Evolutionary conservation across 1,140 invertebrate genomes (phyloP), one percentile per base, ranked within the genome.

Genomic region (Cydia pomonella): DNA sequence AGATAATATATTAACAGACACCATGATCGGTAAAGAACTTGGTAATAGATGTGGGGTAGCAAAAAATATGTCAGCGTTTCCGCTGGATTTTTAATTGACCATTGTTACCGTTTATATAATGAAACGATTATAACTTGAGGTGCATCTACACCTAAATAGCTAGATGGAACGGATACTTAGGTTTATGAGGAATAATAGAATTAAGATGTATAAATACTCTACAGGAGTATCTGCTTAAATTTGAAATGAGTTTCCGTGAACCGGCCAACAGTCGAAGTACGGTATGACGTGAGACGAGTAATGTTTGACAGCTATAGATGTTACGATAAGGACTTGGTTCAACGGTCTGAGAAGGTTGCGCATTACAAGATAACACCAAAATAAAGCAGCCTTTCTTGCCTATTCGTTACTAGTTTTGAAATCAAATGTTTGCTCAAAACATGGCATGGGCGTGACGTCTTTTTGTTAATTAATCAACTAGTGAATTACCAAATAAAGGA

Each of bases 241-340:
- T 33, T 3, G 29, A 33, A 13, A 59, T 59, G 0, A 10, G 18
- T 59, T 59, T 53, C 23, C 63, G 12, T 66, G 63, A 18, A 38
- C 29, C 72, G 41, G 21, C 10, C n/a, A 80, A 80, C 80, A 85
- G 81, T 87, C 80, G 79, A 79, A 82, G 79, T 81, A 84, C 82
- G 80, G 83, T 86, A 86, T 84, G 80, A 84, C 81, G 83, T 89
- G 88, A 90, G 84, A 84, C 84, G 84, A 84, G 84, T 81, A 80
- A 82, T 83, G 84, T 87, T 87, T 84, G 86, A 83, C 82, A 21
- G 53, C 53, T 87, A 87, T 86, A 87, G 90, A 89, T 92, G 86
- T 78, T 76, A 75, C 90, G 90, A 92, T 91, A 91, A 91, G 88
- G 80, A 83, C 16, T 47, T 53, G 80, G 80, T 80, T 79, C 83